Conservation (phyloP, 1,140 invertebrate genomes). For the Heliconius melpomene region DNA sequence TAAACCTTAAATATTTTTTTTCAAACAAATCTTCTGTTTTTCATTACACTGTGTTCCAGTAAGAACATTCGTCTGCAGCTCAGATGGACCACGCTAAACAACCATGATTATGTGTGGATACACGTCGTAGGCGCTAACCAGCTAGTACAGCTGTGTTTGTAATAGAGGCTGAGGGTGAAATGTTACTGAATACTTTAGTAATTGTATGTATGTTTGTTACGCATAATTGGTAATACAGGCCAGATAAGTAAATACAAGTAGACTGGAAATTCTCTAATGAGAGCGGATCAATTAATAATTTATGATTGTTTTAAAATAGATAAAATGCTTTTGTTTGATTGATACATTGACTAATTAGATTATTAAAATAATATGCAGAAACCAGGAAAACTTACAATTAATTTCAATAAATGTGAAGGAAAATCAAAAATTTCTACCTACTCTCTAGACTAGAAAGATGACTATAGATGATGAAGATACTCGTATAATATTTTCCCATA, state of each 20-base stretch:
- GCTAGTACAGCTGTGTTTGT: slow-evolving; percentile 55
- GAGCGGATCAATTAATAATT: no score
- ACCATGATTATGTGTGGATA: slow-evolving; percentile 44
- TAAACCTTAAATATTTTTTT: not conserved
- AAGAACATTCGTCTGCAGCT: slow-evolving; percentile 20
- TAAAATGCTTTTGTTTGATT: no score
- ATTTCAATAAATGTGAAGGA: no score
- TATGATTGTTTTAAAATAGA: no score
- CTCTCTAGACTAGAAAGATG: no score
- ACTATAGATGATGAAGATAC: no score
- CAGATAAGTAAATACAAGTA: not conserved
- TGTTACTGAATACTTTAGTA: slow-evolving; percentile 16
- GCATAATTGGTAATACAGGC: not conserved
- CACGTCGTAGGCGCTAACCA: slow-evolving; percentile 56
- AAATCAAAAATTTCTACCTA: no score
- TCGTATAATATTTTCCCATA: no score
- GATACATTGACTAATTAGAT: no score
- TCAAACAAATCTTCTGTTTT: not conserved
- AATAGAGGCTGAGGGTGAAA: slow-evolving; percentile 40
- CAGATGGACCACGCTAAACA: slow-evolving; percentile 60
- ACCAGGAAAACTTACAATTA: no score
- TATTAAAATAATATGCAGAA: no score
- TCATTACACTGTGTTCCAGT: not conserved
- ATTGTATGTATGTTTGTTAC: slow-evolving; percentile 11
- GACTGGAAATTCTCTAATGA: no score